Base-by-base conservation (phyloP, 2,797 vertebrate species). In the Pipistrellus nathusii region DNA sequence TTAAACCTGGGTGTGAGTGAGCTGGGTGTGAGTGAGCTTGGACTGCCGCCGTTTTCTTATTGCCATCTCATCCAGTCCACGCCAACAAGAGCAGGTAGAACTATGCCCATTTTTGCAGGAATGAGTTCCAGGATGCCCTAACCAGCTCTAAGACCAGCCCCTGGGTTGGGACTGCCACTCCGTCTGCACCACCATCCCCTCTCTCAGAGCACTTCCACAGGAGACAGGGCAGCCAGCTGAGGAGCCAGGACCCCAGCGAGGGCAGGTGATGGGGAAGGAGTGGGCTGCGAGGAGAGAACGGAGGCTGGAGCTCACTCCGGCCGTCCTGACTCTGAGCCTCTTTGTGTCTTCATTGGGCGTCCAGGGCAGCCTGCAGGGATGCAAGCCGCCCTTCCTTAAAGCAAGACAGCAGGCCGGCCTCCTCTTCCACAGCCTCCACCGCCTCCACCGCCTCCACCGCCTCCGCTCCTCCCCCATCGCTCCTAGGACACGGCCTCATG, bases 371-470 rank as follows among this genome's bases (percentile, higher is more conserved):
- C 1, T 0, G 11, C 59, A 35, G 73, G 68, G 53, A 69, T 11
- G 12, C 17, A 55, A 32, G 48, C n/a, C 4, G 1, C 72, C 71
- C 57, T 53, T 69, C 7, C 0, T 53, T 44, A 62, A 32, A 75
- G 51, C 68, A 32, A 78, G n/a, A 66, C 64, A n/a, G 14, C 38
- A 8, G 41, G 30, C 55, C 57, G 11, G 6, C 4, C 13, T 32
- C 27, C 8, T 83, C 46, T 85, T 46, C 53, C 0, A 32, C n/a
- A 21, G 38, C n/a, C 46, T 32, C 62, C 59, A 9, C 57, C 11
- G 6, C 4, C 13, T 46, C 53, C 0, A 32, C n/a, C 17, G 38
- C n/a, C 46, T n/a, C 62, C 59, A 9, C 51, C 0, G 0, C 59
- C 41, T 66, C n/a, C 0, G 8, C 66, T 81, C 71, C 76, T 80